Base-by-base conservation (phyloP, 92 coral and sea anemone genomes). In the Actinernus sp. region DNA sequence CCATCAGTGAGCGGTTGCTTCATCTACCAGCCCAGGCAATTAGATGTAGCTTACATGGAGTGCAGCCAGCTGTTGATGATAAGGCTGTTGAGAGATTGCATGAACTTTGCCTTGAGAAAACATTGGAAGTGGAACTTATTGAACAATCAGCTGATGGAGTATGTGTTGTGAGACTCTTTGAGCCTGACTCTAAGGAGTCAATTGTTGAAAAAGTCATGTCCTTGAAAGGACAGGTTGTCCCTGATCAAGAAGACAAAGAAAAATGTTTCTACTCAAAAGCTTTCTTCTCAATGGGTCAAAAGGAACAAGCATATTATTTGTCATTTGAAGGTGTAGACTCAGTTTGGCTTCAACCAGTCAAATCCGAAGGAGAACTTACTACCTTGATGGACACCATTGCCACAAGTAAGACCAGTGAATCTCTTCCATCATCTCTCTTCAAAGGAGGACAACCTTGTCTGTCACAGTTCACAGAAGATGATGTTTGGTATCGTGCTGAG, bases 301-400 rank as follows among this genome's bases (percentile, higher is more conserved):
- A 49, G 34, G 88, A 74, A 48, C 60, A 66, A 43, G 92, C 77
- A 5, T 80, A 63, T 57, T 81, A 85, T 45, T 45, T 89, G 46
- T 74, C 55, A 31, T 88, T 90, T 4, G 81, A 87, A 26, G 79
- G 89, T 3, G 82, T 82, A 3, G 86, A 83, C 37, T 37, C 67
- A 34, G 34, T 94, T 68, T 87, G 93, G 85, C 82, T 94, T 17
- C 97, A 90, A 25, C 76, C 83, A 1, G 82, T 62, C 3, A 48
- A 55, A 29, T 70, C 68, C 32, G 98, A 70, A 55, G 61, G 64
- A 27, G 94, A 82, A 2, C 49, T 94, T 27, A 71, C 36, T 25
- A 47, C 81, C 12, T 61, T 94, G 53, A 94, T 94, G 98, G 58
- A 59, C n/a, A 69, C 65, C 57, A 91, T 90, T 57, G 88, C 93